Evolutionary conservation across 1,140 invertebrate genomes (phyloP), one percentile per base, ranked within the genome.

Genomic region (Steinernema khuongi): DNA sequence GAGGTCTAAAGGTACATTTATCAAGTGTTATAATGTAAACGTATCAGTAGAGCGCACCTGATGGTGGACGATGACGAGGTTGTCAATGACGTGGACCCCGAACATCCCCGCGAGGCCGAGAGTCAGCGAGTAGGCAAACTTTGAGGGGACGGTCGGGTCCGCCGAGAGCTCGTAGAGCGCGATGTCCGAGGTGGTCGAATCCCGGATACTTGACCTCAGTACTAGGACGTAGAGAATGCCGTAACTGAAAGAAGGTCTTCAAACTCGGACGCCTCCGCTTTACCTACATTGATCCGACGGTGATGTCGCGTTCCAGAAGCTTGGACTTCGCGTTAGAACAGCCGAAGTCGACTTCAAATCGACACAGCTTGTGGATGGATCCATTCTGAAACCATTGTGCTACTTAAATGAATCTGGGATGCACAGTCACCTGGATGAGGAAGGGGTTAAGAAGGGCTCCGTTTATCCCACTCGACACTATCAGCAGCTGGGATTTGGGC

Each of bases 291-390:
- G 68, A 32, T 2, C 31, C 68, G 22, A 69, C 68, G 4, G 68
- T 69, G 26, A 69, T 50, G 41, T 69, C 68, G 4, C 68, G 7
- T 50, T 69, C 68, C 7, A 69, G 68, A 32, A 69, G 68, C 41
- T 69, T 69, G 4, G 41, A 36, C 30, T 69, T 69, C 11, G 68
- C 50, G 19, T 60, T 60, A 4, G 11, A 69, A 19, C 31, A 69
- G 14, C 68, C 68, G 22, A 69, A 50, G 19, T 69, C 68, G 30
- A 69, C 68, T 19, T 69, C 68, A 50, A 69, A 69, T 18, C 68
- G 31, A 19, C 31, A 17, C 4, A 69, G 31, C 22, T 50, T 32
- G 68, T 32, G 31, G 11, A 69, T 69, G 4, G 2, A 14, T 11
- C 68, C 68, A 30, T 69, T 69, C 68, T 69, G 4, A 36, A 69